phyloP scores from a whole-genome alignment of 2,888 invertebrate species.

The Byasa hedistus region DNA sequence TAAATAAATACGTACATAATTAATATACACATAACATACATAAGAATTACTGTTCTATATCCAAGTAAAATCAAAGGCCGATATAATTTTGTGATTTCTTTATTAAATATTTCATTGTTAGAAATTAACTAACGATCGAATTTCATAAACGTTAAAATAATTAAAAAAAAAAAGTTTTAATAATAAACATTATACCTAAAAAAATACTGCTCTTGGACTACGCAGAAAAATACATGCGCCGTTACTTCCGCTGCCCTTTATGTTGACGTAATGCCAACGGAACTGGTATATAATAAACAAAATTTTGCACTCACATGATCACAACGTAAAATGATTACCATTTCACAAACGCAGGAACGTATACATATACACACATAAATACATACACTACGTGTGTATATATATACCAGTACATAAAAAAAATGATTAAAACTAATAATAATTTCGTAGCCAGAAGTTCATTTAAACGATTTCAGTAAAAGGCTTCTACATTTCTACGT shows the following conservation, averaged over 20 bases:
- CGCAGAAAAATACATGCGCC: constrained; percentile 65
- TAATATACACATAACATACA: too few species aligned
- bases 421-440: constrained; percentile 33
- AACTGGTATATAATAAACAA: constrained; percentile 63
- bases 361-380: constrained; percentile 8
- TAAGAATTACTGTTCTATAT: too few species aligned
- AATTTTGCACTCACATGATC: constrained; percentile 79
- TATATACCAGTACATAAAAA: constrained; percentile 31
- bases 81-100: constrained; percentile 73
- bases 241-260: constrained; percentile 67
- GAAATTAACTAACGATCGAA: constrained; percentile 80
- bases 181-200: constrained; percentile 76
- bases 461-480: constrained; percentile 18
- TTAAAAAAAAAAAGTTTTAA: constrained; percentile 61
- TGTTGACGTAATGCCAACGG: constrained; percentile 60
- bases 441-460: constrained; percentile 32
- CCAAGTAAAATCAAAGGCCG: constrained; percentile 61
- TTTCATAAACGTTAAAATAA: constrained; percentile 75
- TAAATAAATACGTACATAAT: too few species aligned
- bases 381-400: background rate
- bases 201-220: constrained; percentile 79
- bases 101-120: constrained; percentile 80
- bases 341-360: constrained; percentile 75
- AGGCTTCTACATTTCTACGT: constrained; percentile 8
- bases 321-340: constrained; percentile 77